Conservation (phyloP, 2,888 invertebrate genomes). For the Diarsia mendica region DNA sequence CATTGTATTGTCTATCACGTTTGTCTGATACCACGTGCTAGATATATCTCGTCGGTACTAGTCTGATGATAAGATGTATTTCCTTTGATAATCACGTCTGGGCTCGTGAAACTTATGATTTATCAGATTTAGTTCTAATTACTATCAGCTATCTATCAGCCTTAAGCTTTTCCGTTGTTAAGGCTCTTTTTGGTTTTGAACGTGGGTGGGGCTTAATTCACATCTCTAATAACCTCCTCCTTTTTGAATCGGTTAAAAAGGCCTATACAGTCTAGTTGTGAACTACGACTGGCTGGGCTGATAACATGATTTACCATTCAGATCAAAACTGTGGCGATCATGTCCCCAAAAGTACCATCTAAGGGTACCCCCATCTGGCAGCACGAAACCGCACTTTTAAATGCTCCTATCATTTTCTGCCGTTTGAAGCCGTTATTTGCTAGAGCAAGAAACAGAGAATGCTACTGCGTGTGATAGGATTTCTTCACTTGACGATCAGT, state of each 20-base stretch:
- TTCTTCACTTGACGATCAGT: too few relatives aligned
- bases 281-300: neutral
- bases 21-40: constrained; percentile 31
- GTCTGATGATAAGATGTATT: neutral
- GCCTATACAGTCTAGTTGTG: too few relatives aligned
- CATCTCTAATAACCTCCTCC: too few relatives aligned
- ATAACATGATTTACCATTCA: neutral
- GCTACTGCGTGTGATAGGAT: too few relatives aligned
- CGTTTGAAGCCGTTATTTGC: too few relatives aligned
- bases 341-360: neutral
- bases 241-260: too few relatives aligned
- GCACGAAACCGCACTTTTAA: too few relatives aligned
- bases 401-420: too few relatives aligned
- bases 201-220: neutral
- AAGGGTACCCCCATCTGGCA: neutral
- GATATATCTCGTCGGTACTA: neutral
- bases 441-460: too few relatives aligned
- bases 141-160: too few relatives aligned
- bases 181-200: neutral
- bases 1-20: constrained; percentile 25
- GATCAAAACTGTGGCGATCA: neutral
- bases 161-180: neutral
- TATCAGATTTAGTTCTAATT: neutral
- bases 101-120: neutral
- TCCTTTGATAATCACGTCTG: constrained; percentile 18